Evolutionary conservation across 2,113 vertebrate genomes (phyloP), one percentile per base, ranked within the genome.

Genomic region (Ancistrus triradiatus): DNA sequence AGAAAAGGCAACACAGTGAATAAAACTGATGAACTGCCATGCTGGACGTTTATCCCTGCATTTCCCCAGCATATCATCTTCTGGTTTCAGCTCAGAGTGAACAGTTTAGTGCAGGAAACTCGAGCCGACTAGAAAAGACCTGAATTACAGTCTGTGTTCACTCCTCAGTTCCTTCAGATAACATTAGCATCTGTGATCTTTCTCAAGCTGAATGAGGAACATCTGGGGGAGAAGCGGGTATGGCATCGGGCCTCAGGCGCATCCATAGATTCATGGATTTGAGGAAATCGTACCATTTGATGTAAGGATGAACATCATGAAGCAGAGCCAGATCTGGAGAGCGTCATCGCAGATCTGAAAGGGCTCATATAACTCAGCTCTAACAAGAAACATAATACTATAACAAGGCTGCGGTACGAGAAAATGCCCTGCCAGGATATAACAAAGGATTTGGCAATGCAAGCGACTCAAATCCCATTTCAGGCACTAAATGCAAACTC

Each of bases 151-250:
- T 68, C 67, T 59, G 47, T 31, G 8, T 21, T 52, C 31, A 65
- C 48, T 40, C 66, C 31, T 55, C 63, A 55, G 62, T 59, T 51
- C 56, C 15, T 7, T 7, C 24, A 14, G 19, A 63, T 59, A 55
- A 51, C 25, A 18, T 13, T 42, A 42, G 22, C 21, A 21, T 51
- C 59, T 21, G 44, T 37, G 21, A 49, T 47, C 40, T 13, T 35
- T 21, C 11, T 15, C 9, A 22, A 13, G 22, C 37, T 2, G 15
- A 74, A 74, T 57, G 66, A 74, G 59, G 63, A 69, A 58, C 72
- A 74, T 10, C 61, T 74, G 72, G 35, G 37, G 42, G 44, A 59
- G 57, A 68, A 57, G 4, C 24, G 35, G 37, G 59, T 31, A 46
- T 63, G 62, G 66, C 18, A 58, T 65, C 19, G 25, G 43, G 60